These are phyloP conservation scores for Polypedilum pembai DNA, from an alignment of 1,140 invertebrate genomes.

Conservation along the genomic window DNA sequence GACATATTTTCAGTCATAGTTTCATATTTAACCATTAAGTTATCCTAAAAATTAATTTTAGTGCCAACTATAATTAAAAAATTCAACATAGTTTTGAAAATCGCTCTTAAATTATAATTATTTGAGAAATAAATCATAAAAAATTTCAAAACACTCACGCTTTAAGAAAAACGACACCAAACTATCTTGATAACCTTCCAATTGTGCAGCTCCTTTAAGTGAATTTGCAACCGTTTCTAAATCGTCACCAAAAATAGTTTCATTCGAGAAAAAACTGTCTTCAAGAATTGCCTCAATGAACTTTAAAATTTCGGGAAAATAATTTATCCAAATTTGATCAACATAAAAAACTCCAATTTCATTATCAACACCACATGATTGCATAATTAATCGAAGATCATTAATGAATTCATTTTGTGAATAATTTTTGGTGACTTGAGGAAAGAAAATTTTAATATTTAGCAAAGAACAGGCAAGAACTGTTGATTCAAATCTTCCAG, in stretches of 20 bases:
- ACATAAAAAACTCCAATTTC: conserved; percentile 69
- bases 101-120: too few species aligned
- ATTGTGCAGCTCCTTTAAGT: conserved; percentile 38
- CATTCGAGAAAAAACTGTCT: conserved; percentile 36
- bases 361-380: conserved; percentile 70
- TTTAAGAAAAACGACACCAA: conserved; percentile 43
- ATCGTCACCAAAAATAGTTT: conserved; percentile 42
- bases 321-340: conserved; percentile 56
- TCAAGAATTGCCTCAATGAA: conserved; percentile 46
- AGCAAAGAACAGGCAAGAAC: conserved; percentile 65
- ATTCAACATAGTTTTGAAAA: too few species aligned
- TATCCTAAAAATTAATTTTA: too few species aligned
- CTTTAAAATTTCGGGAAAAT: conserved; percentile 62
- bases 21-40: too few species aligned
- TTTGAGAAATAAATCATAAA: too few species aligned
- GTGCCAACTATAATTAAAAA: too few species aligned
- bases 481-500: conserved; percentile 66
- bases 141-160: conserved; percentile 25
- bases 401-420: conserved; percentile 43
- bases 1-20: too few species aligned
- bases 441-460: conserved; percentile 54
- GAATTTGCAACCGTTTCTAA: conserved; percentile 41
- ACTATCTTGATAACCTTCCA: conserved; percentile 42
- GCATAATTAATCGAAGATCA: conserved; percentile 54
- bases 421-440: conserved; percentile 38